Conservation (phyloP, 37 sponge, comb jelly and placozoan genomes). For the Spongilla lacustris region DNA sequence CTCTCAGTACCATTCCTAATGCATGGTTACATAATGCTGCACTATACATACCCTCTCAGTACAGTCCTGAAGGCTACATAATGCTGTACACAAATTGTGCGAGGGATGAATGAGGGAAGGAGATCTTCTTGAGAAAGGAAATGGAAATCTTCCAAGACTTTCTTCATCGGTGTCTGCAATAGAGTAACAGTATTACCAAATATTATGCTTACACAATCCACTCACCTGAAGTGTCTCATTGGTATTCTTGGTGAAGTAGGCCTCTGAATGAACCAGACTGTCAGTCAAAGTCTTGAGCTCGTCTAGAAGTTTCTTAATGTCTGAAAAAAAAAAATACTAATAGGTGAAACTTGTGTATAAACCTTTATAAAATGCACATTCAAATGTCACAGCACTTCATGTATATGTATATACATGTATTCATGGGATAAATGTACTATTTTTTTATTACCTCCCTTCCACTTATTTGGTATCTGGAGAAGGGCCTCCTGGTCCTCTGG, state of each 20-base stretch:
- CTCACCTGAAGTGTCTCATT: slow-evolving; percentile 33
- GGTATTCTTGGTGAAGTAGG: slow-evolving; percentile 28
- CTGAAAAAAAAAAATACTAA: neutral
- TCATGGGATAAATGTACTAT: no score
- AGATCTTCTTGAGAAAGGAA: slow-evolving; percentile 19
- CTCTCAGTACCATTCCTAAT: no score
- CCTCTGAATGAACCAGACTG: slow-evolving; percentile 35
- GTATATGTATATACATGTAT: slow-evolving; percentile 5
- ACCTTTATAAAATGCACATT: neutral
- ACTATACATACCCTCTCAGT: slow-evolving; percentile 31
- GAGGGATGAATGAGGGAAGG: slow-evolving; percentile 33
- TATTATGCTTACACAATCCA: neutral
- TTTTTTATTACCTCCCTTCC: neutral
- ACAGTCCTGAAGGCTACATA: slow-evolving; percentile 46
- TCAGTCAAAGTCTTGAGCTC: slow-evolving; percentile 25
- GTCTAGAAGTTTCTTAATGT: slow-evolving; percentile 16
- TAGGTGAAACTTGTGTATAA: neutral
- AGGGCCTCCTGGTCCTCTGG: slow-evolving; percentile 27
- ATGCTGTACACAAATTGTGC: slow-evolving; percentile 33
- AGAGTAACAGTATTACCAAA: neutral
- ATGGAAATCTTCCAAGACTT: slow-evolving; percentile 26
- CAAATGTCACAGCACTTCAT: neutral
- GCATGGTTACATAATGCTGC: no score
- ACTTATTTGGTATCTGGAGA: slow-evolving; percentile 21
- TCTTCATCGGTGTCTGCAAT: slow-evolving; percentile 19